These are phyloP conservation scores for Eretmocerus hayati DNA, from an alignment of 2,888 invertebrate genomes.

Conservation along the genomic window DNA sequence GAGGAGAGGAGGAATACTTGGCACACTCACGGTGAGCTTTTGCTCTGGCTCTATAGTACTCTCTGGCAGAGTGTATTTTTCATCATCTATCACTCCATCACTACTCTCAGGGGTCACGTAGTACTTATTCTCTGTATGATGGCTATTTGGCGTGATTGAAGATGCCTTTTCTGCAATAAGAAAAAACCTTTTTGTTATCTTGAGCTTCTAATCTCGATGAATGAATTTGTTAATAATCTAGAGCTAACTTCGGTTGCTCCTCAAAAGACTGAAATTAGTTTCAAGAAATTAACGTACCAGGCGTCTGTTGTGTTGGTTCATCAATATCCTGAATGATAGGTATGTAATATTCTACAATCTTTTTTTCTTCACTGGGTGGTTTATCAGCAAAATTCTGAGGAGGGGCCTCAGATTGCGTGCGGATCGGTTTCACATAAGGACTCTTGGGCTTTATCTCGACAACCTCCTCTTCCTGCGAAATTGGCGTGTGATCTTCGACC, in stretches of 20 bases:
- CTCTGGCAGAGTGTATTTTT: constrained; percentile 25
- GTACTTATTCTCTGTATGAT: constrained; percentile 1
- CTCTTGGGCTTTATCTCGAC: constrained; percentile 7
- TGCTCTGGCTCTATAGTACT: constrained; percentile 27
- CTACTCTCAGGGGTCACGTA: background rate
- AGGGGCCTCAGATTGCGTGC: background rate
- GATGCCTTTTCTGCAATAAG: too few relatives aligned
- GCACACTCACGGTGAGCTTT: constrained; percentile 3
- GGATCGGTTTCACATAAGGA: constrained; percentile 1
- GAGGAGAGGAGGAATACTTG: constrained; percentile 28
- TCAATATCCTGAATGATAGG: constrained; percentile 34
- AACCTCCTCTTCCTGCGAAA: constrained; percentile 4
- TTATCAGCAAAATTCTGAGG: background rate
- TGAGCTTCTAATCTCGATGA: too few relatives aligned
- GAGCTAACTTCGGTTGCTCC: too few relatives aligned
- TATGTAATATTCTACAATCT: constrained; percentile 35
- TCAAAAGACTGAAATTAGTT: too few relatives aligned
- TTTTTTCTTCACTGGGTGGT: constrained; percentile 17
- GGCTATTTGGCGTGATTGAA: too few relatives aligned
- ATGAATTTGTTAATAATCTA: too few relatives aligned
- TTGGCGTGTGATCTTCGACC: background rate
- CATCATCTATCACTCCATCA: constrained; percentile 30
- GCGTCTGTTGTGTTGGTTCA: constrained; percentile 18
- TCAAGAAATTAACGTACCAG: too few relatives aligned
- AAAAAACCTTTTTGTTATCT: too few relatives aligned